A percentile compares a stretch with the other conserved stretches of the same genome.
phyloP scores from a whole-genome alignment of 1,140 invertebrate genomes.

The Drosophila gunungcola region DNA sequence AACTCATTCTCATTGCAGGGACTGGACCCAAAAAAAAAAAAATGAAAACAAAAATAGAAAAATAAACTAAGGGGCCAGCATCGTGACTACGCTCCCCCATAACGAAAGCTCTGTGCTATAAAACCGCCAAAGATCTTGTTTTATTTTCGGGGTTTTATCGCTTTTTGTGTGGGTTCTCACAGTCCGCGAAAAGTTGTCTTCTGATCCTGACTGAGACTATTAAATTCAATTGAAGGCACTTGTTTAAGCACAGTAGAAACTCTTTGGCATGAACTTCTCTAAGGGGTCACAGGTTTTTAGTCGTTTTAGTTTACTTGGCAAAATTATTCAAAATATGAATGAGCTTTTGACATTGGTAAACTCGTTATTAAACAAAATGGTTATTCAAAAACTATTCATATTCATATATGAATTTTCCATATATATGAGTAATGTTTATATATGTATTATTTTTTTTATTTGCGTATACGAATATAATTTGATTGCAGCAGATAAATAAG shows the following conservation, averaged over 20 bases:
- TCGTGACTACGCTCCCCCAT: slow-evolving; percentile 64
- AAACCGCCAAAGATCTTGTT: slow-evolving; percentile 28
- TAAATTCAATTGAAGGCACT: slow-evolving; percentile 39
- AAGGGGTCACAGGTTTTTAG: neutral
- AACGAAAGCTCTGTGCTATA: slow-evolving; percentile 51
- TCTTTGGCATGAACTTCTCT: neutral
- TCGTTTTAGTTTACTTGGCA: neutral
- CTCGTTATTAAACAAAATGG: no score
- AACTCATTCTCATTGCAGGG: slow-evolving; percentile 53
- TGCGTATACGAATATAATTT: no score
- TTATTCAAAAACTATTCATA: no score
- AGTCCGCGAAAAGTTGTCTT: slow-evolving; percentile 32
- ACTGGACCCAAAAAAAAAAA: slow-evolving; percentile 9
- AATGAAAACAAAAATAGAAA: slow-evolving; percentile 4
- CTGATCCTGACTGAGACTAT: slow-evolving; percentile 26
- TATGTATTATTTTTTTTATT: neutral
- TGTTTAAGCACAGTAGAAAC: slow-evolving; percentile 21
- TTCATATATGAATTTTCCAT: no score
- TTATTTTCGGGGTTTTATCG: slow-evolving; percentile 25
- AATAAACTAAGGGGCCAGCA: slow-evolving; percentile 34
- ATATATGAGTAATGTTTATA: no score
- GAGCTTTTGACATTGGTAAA: no score
- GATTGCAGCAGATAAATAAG: no score
- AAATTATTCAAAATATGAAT: no score
- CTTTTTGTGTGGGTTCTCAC: slow-evolving; percentile 43